These are phyloP conservation scores for Listronotus bonariensis DNA, from an alignment of 1,140 invertebrate genomes.

Conservation along the genomic window DNA sequence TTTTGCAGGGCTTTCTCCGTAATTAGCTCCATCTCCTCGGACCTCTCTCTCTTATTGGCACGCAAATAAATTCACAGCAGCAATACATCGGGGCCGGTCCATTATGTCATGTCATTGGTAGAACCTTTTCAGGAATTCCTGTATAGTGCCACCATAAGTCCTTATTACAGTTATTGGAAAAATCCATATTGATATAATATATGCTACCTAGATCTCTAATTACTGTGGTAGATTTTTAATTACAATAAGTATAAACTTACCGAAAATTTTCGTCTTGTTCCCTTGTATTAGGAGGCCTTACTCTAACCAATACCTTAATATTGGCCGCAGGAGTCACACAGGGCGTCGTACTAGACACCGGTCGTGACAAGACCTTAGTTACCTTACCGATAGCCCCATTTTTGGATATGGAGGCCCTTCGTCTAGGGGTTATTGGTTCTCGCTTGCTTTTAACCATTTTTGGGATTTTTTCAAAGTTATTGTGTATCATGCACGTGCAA, in stretches of 20 bases:
- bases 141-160: too few species aligned
- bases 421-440: slow-evolving; percentile 39
- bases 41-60: too few species aligned
- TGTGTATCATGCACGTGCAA: neutral
- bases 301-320: slow-evolving; percentile 78
- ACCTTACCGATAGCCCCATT: slow-evolving; percentile 20
- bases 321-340: slow-evolving; percentile 49
- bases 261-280: slow-evolving; percentile 58
- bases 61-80: too few species aligned
- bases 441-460: slow-evolving; percentile 47
- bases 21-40: too few species aligned
- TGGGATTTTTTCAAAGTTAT: slow-evolving; percentile 7
- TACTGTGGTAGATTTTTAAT: neutral
- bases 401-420: slow-evolving; percentile 27
- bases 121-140: too few species aligned
- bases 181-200: neutral
- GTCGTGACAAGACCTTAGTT: slow-evolving; percentile 25
- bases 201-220: slow-evolving; percentile 27
- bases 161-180: neutral
- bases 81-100: too few species aligned
- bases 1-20: too few species aligned
- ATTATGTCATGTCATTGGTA: too few species aligned
- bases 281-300: slow-evolving; percentile 72
- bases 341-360: slow-evolving; percentile 18
- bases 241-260: slow-evolving; percentile 24